These are phyloP conservation scores for Puffinus mauretanicus DNA, from an alignment of 2,113 vertebrate genomes.

Conservation along the genomic window DNA sequence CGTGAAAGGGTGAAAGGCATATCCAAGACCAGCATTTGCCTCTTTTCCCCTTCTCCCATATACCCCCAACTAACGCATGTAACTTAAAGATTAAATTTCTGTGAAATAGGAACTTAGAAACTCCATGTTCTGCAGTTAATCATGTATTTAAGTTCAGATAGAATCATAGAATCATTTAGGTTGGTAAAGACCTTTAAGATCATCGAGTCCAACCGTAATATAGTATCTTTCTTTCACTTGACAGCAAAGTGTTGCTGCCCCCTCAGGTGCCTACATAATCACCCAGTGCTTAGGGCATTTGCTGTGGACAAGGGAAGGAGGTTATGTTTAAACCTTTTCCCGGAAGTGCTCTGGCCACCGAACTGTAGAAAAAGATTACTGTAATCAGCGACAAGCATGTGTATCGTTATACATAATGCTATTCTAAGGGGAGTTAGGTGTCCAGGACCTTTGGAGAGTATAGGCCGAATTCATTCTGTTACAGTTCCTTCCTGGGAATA, in stretches of 20 bases:
- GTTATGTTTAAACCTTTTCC: background rate
- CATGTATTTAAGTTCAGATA: background rate
- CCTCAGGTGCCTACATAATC: background rate
- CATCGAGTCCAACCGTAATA: fast-evolving
- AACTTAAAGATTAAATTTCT: background rate
- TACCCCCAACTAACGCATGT: background rate
- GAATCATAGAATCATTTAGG: background rate
- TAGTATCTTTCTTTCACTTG: background rate
- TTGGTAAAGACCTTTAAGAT: background rate
- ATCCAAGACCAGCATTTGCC: background rate
- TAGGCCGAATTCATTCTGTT: background rate
- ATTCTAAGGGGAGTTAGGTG: background rate
- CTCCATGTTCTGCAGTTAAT: background rate
- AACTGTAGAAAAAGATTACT: background rate
- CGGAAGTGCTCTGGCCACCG: fast-evolving
- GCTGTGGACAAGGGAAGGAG: background rate
- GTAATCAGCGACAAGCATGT: background rate
- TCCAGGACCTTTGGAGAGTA: background rate
- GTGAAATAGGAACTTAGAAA: background rate
- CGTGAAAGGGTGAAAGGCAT: background rate
- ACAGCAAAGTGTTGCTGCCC: background rate
- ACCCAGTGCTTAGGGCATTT: no score
- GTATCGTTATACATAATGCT: background rate
- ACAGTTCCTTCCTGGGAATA: background rate
- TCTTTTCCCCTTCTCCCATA: background rate